Evolutionary conservation across 2,113 vertebrate genomes (phyloP).

Genomic region (Psittacara wagleri): DNA sequence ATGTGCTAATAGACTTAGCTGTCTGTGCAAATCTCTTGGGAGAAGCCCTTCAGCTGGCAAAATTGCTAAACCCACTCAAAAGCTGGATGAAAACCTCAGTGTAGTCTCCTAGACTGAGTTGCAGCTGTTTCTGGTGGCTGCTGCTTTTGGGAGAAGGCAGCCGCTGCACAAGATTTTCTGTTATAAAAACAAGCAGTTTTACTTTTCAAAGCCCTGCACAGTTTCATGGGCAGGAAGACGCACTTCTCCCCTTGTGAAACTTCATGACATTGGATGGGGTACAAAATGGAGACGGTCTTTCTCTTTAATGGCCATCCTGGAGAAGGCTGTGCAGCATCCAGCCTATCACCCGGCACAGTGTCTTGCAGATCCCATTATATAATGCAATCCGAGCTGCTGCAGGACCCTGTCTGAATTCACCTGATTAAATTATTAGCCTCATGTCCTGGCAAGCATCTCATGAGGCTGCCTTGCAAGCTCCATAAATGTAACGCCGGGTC

Average conservation of each 20-base stretch:
- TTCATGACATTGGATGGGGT: not conserved
- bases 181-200: not conserved
- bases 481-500: not conserved
- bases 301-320: slow-evolving; percentile 3
- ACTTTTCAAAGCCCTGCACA: not conserved
- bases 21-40: not conserved
- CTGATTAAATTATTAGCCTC: slow-evolving; percentile 58
- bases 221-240: not conserved
- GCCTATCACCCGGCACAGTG: not conserved
- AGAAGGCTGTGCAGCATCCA: not conserved
- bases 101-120: not conserved
- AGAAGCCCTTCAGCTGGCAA: not conserved
- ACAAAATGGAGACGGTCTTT: not conserved
- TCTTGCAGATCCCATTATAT: not conserved
- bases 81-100: not conserved
- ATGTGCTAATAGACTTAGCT: not conserved
- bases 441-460: slow-evolving; percentile 58
- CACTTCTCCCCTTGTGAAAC: not conserved
- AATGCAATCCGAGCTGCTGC: not conserved
- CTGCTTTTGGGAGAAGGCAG: not conserved
- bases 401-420: slow-evolving; percentile 26
- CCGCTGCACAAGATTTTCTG: not conserved
- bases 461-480: not conserved
- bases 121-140: not conserved
- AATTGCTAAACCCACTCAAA: not conserved